Conservation (phyloP, 2,888 invertebrate species). For the Pogonocherus hispidulus region DNA sequence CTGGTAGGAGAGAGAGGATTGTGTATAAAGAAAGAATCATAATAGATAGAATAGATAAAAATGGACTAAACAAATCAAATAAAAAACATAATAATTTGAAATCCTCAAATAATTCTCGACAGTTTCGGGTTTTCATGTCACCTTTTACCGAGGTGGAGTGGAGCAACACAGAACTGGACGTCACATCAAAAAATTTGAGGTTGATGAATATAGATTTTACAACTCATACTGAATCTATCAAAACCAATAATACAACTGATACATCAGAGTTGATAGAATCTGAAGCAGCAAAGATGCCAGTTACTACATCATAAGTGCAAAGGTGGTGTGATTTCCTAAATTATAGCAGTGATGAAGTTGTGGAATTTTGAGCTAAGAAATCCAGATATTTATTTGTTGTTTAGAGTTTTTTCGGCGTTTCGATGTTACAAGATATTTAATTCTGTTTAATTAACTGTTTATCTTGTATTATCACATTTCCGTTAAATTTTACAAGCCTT, state of each 20-base stretch:
- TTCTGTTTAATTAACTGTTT: too few relatives aligned
- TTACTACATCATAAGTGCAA: not conserved
- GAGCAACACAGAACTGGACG: slow-evolving; percentile 3
- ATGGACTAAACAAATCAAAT: not conserved
- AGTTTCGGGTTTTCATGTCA: slow-evolving; percentile 4
- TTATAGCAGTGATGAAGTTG: too few relatives aligned
- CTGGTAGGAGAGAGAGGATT: slow-evolving; percentile 23
- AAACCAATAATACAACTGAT: not conserved
- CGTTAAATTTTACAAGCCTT: too few relatives aligned
- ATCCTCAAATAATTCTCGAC: not conserved
- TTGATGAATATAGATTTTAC: slow-evolving; percentile 18
- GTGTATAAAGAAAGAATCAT: slow-evolving; percentile 33
- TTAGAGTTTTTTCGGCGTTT: too few relatives aligned
- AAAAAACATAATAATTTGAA: not conserved
- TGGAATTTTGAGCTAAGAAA: too few relatives aligned
- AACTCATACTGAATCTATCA: not conserved
- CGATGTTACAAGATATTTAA: too few relatives aligned
- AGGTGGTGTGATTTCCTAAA: too few relatives aligned
- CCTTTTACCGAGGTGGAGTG: slow-evolving; percentile 27
- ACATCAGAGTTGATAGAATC: slow-evolving; percentile 8
- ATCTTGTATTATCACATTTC: too few relatives aligned
- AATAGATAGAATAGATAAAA: slow-evolving; percentile 31
- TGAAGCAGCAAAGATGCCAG: not conserved
- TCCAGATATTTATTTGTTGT: too few relatives aligned
- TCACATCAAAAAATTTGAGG: slow-evolving; percentile 19